phyloP scores from a whole-genome alignment of 1,140 invertebrate species.

The Periplaneta americana region DNA sequence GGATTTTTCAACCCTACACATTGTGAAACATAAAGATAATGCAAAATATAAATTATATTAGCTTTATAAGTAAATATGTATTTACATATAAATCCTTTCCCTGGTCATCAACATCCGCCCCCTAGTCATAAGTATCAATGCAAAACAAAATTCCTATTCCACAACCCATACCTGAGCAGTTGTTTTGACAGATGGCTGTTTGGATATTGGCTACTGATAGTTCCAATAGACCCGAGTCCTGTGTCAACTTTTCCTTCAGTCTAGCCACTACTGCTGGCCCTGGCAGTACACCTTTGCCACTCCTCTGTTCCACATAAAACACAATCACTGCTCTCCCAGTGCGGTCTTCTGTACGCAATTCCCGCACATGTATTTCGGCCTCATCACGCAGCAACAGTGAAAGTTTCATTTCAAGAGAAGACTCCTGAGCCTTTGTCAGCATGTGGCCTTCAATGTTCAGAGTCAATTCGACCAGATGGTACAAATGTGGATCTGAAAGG shows the following conservation, averaged over 20 bases:
- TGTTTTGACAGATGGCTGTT: conserved; percentile 83
- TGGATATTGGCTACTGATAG: conserved; percentile 69
- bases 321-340: conserved; percentile 52
- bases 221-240: conserved; percentile 66
- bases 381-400: conserved; percentile 63
- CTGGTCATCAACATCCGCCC: too few relatives aligned
- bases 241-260: conserved; percentile 59
- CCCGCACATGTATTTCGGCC: conserved; percentile 54
- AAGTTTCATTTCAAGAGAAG: conserved; percentile 55
- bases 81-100: too few relatives aligned
- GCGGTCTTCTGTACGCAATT: conserved; percentile 52
- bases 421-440: conserved; percentile 68
- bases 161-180: conserved; percentile 68
- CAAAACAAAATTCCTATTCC: background rate
- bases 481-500: conserved; percentile 62
- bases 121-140: too few relatives aligned
- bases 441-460: conserved; percentile 65
- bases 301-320: conserved; percentile 37
- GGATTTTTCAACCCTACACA: too few relatives aligned
- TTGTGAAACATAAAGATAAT: too few relatives aligned
- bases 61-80: too few relatives aligned
- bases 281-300: background rate
- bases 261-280: conserved; percentile 50
- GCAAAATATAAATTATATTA: too few relatives aligned
- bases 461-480: conserved; percentile 74